phyloP scores from a whole-genome alignment of 2,888 invertebrate genomes.

The Cephus rjabovi region DNA sequence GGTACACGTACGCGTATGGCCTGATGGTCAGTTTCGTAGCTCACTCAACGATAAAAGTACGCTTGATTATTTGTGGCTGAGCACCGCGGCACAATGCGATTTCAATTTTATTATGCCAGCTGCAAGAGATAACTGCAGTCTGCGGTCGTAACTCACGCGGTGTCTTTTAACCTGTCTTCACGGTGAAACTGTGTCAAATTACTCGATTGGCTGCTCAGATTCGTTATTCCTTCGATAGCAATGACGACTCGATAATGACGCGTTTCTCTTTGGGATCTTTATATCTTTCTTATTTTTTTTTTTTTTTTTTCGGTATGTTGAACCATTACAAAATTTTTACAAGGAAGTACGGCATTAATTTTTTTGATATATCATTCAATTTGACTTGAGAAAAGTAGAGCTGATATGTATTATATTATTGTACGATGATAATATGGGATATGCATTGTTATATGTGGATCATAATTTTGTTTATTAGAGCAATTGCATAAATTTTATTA shows the following conservation, averaged over 20 bases:
- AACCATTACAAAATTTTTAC: background rate
- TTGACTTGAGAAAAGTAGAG: background rate
- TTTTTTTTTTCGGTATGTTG: background rate
- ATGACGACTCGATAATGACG: constrained; percentile 20
- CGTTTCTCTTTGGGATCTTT: background rate
- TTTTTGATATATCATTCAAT: background rate
- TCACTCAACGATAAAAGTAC: constrained; percentile 51
- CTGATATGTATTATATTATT: too few species aligned
- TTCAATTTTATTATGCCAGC: constrained; percentile 60
- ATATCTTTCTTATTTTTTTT: background rate
- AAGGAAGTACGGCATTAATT: background rate
- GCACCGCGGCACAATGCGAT: constrained; percentile 49
- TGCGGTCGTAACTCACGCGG: constrained; percentile 50
- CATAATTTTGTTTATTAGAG: too few species aligned
- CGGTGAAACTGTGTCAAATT: constrained; percentile 57
- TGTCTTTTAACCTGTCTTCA: constrained; percentile 52
- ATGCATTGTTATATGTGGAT: too few species aligned
- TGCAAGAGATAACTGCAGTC: constrained; percentile 37
- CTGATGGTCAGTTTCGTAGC: background rate
- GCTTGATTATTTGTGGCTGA: constrained; percentile 42
- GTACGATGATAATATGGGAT: too few species aligned
- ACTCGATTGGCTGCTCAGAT: constrained; percentile 20
- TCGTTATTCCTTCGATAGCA: constrained; percentile 5
- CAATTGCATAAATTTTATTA: background rate
- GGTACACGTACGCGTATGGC: background rate